phyloP scores from a whole-genome alignment of 2,113 vertebrate species.

The Callipepla squamata region DNA sequence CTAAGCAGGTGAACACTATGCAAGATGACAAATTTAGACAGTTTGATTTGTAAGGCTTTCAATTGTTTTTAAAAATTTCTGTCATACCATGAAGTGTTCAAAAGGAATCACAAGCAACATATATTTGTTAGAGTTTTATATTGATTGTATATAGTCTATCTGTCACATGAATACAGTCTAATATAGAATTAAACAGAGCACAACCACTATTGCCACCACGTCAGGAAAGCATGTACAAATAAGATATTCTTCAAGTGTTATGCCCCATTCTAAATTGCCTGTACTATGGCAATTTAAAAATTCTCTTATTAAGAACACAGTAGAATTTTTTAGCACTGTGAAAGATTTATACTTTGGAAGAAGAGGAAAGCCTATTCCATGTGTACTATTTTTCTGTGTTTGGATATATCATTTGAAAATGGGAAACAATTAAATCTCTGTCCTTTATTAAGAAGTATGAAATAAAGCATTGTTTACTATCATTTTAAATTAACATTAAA shows the following conservation, averaged over 20 bases:
- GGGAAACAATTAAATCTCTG: not conserved
- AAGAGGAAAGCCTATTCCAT: not conserved
- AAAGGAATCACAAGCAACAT: not conserved
- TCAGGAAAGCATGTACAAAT: not conserved
- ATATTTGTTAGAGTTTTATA: not conserved
- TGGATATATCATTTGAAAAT: not conserved
- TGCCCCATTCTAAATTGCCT: not conserved
- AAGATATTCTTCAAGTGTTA: not conserved
- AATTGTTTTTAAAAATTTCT: not conserved
- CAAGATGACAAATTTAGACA: not conserved
- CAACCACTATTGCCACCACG: fast-evolving
- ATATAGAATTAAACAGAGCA: not conserved
- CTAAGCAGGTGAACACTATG: not conserved
- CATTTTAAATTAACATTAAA: not conserved
- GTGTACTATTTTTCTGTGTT: not conserved
- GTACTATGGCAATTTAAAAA: not conserved
- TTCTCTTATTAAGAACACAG: not conserved
- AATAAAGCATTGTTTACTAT: not conserved
- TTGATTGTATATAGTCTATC: not conserved
- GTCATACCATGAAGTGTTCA: not conserved
- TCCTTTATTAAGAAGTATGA: not conserved
- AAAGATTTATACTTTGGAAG: not conserved
- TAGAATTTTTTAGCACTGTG: not conserved
- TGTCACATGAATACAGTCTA: not conserved
- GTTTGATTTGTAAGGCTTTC: not conserved